phyloP scores from a whole-genome alignment of 2,113 vertebrate species.

The Ophthalmolycus amberensis region DNA sequence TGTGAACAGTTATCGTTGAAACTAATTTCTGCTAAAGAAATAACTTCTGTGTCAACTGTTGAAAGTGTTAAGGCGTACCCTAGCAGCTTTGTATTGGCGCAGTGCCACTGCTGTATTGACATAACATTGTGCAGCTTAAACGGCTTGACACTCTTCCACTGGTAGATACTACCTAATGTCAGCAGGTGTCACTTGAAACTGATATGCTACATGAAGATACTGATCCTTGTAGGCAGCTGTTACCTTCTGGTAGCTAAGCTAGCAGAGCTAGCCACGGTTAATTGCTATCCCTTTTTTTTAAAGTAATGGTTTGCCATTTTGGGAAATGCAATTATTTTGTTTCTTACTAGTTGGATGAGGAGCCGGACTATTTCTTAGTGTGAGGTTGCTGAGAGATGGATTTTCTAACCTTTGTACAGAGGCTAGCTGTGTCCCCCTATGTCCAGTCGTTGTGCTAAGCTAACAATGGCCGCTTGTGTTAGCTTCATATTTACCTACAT shows the following conservation, averaged over 20 bases:
- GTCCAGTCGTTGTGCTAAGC: not conserved
- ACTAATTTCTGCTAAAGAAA: not conserved
- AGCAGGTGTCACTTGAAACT: slow-evolving; percentile 31
- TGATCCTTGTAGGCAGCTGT: slow-evolving; percentile 14
- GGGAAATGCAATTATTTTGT: not conserved
- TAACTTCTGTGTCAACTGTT: not conserved
- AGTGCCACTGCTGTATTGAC: slow-evolving; percentile 23
- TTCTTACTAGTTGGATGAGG: not conserved
- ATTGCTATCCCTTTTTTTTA: not conserved
- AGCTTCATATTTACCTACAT: not conserved
- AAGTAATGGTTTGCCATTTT: not conserved
- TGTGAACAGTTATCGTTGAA: not conserved
- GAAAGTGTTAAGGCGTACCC: not conserved
- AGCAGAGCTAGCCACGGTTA: not conserved
- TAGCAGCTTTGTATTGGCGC: not conserved
- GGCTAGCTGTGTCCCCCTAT: not conserved
- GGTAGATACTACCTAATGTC: not conserved
- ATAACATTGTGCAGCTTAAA: slow-evolving; percentile 12
- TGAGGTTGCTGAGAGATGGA: not conserved
- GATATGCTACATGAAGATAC: slow-evolving; percentile 1
- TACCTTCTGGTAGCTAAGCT: not conserved
- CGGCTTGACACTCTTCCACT: not conserved
- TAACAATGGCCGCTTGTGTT: not conserved
- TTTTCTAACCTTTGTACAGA: not conserved
- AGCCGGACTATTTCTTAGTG: not conserved